Base-by-base conservation (phyloP, 2,888 invertebrate species). In the Apocheima hispidaria region DNA sequence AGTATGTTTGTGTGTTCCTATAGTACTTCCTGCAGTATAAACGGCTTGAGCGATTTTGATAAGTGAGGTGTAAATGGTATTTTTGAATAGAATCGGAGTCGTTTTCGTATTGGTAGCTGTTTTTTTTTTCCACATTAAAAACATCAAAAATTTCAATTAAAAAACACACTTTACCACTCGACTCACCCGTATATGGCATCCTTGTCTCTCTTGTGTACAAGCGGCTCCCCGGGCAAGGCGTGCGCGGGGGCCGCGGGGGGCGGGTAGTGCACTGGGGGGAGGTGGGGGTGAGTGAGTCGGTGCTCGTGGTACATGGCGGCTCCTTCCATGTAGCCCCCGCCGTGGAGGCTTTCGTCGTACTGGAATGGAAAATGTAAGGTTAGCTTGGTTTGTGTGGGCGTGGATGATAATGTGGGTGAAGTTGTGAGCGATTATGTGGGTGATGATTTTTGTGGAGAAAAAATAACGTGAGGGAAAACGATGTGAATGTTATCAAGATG, bases 151-250 rank as follows among this genome's bases (percentile, higher is more conserved):
- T 28, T 58, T 40, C 18, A 10, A 18, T n/a, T n/a, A 60, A 69
- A 65, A 54, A 61, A 63, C 78, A 77, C 82, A 88, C 90, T 65
- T 90, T 92, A 92, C 91, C 92, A 83, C 84, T 73, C 53, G 72
- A 95, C 98, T 97, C 95, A 99, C 99, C 98, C 98, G 94, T 99
- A 99, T 90, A 99, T 98, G 87, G 98, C 98, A 94, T 99, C 98
- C 94, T 98, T 99, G 94, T 99, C 99, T 88, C 99, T 94, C 94
- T 99, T 99, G 93, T 98, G 98, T 81, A 98, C 98, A 93, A 98
- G 97, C 81, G 98, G 97, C 92, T 93, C 95, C 83, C 95, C 95
- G 79, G 96, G 96, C 94, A 97, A 95, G 87, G 97, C 97, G 93
- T 97, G 97, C 94, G 97, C 96, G 79, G 97, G 94, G 94, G 97